Evolutionary conservation across 2,888 invertebrate species (phyloP), one percentile per base, ranked within the genome.

Genomic region (Tenthredo mesomela): DNA sequence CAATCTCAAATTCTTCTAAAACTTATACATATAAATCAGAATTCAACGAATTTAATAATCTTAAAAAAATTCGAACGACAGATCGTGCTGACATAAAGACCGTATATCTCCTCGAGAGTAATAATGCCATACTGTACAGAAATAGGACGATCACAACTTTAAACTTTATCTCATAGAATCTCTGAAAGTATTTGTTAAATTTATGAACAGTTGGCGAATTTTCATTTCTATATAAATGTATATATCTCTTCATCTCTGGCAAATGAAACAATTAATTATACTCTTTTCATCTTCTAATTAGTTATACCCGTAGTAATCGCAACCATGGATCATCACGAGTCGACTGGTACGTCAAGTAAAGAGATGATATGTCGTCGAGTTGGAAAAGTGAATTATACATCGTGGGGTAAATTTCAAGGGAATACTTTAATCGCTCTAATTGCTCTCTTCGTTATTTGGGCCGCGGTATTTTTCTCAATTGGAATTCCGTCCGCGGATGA

Each of bases 271-370:
- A 61, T 61, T 61, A 61, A 61, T 61, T 0, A 33, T 33, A 7
- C 5, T 70, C 33, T 21, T 73, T 40, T 71, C 37, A 37, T 18
- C 15, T 10, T 40, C 40, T 10, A 71, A 21, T n/a, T 43, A 73
- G 73, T 21, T 25, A 1, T 21, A 0, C 40, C 6, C 37, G n/a
- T n/a, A 7, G 43, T 40, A 43, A 43, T 40, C n/a, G 21, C 7
- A 43, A 43, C 43, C 71, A 80, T 82, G 82, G 82, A 82, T 40
- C 82, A 67, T n/a, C 67, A 82, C 33, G 47, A 82, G 9, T 65
- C 47, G 0, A 50, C 43, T 29, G 67, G 3, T 4, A 70, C 65
- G 29, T 47, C 67, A 0, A 67, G 80, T 3, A 33, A 33, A 40
- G 61, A 80, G 40, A 61, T 40, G 29, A 80, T 80, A 25, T 40